Conservation (phyloP, 1,140 invertebrate species). For the Latrodectus geometricus region DNA sequence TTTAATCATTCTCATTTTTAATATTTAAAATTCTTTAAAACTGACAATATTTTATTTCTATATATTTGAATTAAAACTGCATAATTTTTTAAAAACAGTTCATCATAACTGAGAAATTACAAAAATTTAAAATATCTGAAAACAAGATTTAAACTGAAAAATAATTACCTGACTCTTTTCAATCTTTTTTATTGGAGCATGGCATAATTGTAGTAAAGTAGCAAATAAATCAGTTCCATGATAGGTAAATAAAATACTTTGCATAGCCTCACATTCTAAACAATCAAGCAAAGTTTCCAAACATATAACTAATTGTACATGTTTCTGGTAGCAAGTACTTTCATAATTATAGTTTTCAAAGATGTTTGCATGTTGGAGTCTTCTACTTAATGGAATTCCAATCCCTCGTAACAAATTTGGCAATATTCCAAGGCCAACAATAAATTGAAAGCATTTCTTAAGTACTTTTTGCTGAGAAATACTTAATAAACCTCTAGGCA, state of each 20-base stretch:
- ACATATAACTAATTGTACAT: conserved; percentile 67
- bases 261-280: conserved; percentile 68
- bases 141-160: neutral
- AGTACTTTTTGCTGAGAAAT: conserved; percentile 68
- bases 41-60: too few relatives aligned
- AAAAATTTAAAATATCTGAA: too few relatives aligned
- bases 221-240: conserved; percentile 73
- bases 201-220: conserved; percentile 78
- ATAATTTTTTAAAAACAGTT: too few relatives aligned
- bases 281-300: conserved; percentile 68
- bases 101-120: too few relatives aligned
- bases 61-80: too few relatives aligned
- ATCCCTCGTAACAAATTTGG: conserved; percentile 77
- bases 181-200: conserved; percentile 68
- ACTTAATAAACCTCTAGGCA: conserved; percentile 66
- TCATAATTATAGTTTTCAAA: conserved; percentile 47
- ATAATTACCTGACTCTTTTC: conserved; percentile 30
- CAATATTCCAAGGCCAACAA: conserved; percentile 76
- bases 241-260: conserved; percentile 68
- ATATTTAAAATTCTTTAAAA: too few relatives aligned
- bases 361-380: conserved; percentile 64
- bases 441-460: conserved; percentile 72
- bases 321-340: conserved; percentile 68
- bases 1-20: too few relatives aligned
- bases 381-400: conserved; percentile 71